Evolutionary conservation across 2,888 invertebrate species (phyloP).

Genomic region (Linyphia triangularis): DNA sequence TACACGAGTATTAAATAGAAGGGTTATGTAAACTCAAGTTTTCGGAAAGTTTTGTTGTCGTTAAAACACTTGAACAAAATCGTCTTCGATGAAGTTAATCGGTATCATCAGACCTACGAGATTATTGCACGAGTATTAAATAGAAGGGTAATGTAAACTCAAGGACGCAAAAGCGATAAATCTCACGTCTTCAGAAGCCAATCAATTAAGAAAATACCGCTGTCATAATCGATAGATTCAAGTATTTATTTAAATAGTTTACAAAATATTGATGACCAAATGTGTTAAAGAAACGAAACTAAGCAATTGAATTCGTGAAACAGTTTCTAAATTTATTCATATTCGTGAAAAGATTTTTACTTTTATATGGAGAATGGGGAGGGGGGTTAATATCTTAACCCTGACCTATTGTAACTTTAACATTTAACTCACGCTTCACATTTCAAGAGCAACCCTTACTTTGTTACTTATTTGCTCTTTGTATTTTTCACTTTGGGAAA

Average conservation of each 20-base stretch:
- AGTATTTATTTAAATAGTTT: background rate
- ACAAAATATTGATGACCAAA: background rate
- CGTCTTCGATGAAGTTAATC: too few relatives aligned
- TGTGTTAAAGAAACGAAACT: background rate
- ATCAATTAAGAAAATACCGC: too few relatives aligned
- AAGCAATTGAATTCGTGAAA: background rate
- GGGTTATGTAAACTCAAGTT: too few relatives aligned
- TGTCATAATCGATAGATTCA: background rate
- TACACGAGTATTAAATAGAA: too few relatives aligned
- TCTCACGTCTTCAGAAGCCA: too few relatives aligned
- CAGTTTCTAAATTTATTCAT: background rate
- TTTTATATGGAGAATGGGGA: background rate
- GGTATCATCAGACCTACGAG: too few relatives aligned
- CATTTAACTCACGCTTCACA: background rate
- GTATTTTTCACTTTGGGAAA: too few relatives aligned
- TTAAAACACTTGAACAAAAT: too few relatives aligned
- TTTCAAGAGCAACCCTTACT: background rate
- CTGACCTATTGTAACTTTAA: background rate
- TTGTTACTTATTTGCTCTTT: background rate
- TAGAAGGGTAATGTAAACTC: too few relatives aligned
- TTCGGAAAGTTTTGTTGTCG: too few relatives aligned
- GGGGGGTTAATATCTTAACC: background rate
- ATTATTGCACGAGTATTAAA: too few relatives aligned
- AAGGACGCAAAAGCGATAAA: too few relatives aligned
- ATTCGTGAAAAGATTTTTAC: background rate